Evolutionary conservation across 2,113 vertebrate genomes (phyloP), one percentile per base, ranked within the genome.

Genomic region (Oreochromis niloticus): DNA sequence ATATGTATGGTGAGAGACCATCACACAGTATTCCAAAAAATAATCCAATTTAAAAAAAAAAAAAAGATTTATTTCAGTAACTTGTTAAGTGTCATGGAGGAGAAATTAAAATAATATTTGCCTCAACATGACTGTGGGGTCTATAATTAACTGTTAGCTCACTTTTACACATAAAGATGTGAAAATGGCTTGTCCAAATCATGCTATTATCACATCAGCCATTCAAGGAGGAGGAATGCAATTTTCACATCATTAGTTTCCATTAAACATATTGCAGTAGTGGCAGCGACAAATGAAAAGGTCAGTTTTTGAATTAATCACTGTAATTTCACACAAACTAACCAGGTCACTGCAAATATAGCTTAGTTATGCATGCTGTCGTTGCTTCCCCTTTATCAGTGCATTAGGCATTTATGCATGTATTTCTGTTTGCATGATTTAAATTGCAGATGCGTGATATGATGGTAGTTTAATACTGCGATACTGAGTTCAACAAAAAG

Each of bases 111-210:
- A 81, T 50, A 82, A 16, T 50, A 66, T 81, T 80, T 73, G 66
- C 41, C 50, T 63, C 84, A 59, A 24, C 59, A 55, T 46, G 48
- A 82, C 14, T 34, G 59, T 56, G 68, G 22, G 61, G 63, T 78
- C 68, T 82, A 46, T 91, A 91, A 93, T 92, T 91, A 92, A 88
- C 52, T 7, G 34, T 88, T 54, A 80, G 61, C 84, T 87, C 83
- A 81, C 85, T 85, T 92, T 89, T 89, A 48, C 86, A 89, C 57
- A 81, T 66, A 81, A 57, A 89, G n/a, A 80, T 19, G 52, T 66
- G 61, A 82, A 89, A 87, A 89, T 80, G 43, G 61, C 48, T 89
- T 48, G 14, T 87, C 41, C 32, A 79, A 85, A 66, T 85, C 82
- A 80, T 83, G 8, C 55, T 56, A 84, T 90, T 84, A 91, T 87